A percentile compares a stretch with the other conserved stretches of the same genome.
These are phyloP conservation scores for Anguilla japonica DNA, from an alignment of 2,113 vertebrate species.

Conservation along the genomic window DNA sequence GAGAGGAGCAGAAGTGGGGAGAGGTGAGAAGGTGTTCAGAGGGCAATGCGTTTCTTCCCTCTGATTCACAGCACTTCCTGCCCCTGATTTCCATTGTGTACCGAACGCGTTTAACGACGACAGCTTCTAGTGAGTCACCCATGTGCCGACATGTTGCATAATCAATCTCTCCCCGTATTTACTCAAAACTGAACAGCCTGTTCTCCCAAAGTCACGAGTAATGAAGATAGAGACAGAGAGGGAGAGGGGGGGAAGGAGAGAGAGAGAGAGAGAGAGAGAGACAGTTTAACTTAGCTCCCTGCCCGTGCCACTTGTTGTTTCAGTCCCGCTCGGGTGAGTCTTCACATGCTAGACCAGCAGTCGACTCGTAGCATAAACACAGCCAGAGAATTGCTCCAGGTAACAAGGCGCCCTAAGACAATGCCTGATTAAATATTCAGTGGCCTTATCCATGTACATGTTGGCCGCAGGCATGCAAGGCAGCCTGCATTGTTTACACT, in stretches of 20 bases:
- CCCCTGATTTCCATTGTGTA: background rate
- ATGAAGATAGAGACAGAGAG: too few species aligned
- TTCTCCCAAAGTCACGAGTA: background rate
- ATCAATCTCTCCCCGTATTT: background rate
- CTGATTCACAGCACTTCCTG: background rate
- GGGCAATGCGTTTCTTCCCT: background rate
- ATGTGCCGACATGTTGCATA: background rate
- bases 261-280: background rate
- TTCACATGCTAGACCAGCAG: background rate
- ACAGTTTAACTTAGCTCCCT: background rate
- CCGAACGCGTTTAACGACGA: background rate
- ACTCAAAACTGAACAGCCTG: background rate
- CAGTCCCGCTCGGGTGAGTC: background rate
- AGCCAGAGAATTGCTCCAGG: background rate
- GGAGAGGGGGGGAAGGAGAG: background rate
- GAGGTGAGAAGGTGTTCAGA: too few species aligned
- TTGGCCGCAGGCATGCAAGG: background rate
- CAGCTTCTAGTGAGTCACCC: background rate
- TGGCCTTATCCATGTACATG: background rate
- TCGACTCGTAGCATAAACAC: background rate
- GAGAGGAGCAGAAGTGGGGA: too few species aligned
- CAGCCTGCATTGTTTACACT: background rate
- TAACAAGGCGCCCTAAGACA: background rate
- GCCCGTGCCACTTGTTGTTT: background rate
- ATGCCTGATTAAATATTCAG: conserved; percentile 16